These are phyloP conservation scores for Cinara cedri DNA, from an alignment of 2,888 invertebrate species.

Conservation along the genomic window DNA sequence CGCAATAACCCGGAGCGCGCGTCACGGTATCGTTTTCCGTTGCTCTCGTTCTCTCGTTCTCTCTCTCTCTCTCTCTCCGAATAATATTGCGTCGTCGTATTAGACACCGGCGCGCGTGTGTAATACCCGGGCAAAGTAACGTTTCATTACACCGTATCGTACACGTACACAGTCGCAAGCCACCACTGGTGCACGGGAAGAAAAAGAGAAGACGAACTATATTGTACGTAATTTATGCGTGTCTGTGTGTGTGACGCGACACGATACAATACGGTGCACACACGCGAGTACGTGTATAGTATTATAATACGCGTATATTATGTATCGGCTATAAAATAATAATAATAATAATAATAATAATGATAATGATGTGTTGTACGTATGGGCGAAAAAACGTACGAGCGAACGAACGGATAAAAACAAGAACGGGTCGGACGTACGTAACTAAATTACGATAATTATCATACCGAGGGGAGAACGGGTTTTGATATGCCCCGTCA, in stretches of 20 bases:
- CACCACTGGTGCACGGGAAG: too few species aligned
- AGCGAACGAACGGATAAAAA: neutral
- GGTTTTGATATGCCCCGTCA: conserved; percentile 18
- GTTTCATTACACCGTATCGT: conserved; percentile 24
- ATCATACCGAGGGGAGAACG: conserved; percentile 51
- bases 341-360: too few species aligned
- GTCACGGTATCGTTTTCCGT: too few species aligned
- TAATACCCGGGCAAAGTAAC: neutral
- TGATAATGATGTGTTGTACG: neutral
- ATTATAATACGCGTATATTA: conserved; percentile 19
- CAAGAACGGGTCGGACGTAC: conserved; percentile 32
- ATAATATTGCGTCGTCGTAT: too few species aligned
- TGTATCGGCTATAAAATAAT: too few species aligned
- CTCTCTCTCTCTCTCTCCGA: too few species aligned
- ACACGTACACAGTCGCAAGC: neutral
- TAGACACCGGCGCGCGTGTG: too few species aligned
- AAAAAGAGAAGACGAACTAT: neutral
- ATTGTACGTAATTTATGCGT: neutral
- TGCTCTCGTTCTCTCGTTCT: too few species aligned
- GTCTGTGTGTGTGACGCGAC: neutral
- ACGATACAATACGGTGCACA: neutral
- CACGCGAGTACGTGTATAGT: neutral
- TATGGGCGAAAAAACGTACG: neutral
- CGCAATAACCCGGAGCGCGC: neutral
- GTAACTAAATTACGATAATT: conserved; percentile 47